A percentile compares a stretch with the other conserved stretches of the same genome.
Evolutionary conservation across 2,888 invertebrate genomes (phyloP).

Genomic region (Pecten maximus): DNA sequence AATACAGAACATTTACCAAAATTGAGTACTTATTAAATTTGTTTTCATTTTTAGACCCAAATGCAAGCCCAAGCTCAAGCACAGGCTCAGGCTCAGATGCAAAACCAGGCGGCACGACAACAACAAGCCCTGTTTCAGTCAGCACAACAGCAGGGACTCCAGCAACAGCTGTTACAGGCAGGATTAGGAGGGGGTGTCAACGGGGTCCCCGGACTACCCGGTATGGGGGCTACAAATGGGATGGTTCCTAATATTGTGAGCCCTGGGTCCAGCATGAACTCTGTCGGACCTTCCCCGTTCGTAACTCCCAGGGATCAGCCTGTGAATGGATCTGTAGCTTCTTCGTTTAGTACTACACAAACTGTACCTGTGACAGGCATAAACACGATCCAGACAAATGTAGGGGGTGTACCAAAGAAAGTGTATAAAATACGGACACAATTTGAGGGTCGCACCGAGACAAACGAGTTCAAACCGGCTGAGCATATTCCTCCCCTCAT

Average conservation of each 20-base stretch:
- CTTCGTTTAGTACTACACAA: slow-evolving; percentile 18
- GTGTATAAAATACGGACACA: slow-evolving; percentile 65
- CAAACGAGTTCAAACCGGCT: slow-evolving; percentile 58
- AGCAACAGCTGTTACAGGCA: slow-evolving; percentile 65
- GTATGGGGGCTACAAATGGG: slow-evolving; percentile 56
- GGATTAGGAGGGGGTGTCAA: slow-evolving; percentile 65
- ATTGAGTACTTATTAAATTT: background rate
- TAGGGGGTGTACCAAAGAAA: slow-evolving; percentile 57
- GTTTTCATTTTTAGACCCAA: slow-evolving; percentile 31
- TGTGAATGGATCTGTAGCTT: slow-evolving; percentile 44
- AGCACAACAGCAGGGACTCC: slow-evolving; percentile 59
- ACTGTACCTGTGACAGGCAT: slow-evolving; percentile 44
- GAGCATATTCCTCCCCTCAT: slow-evolving; percentile 38
- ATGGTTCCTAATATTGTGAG: slow-evolving; percentile 57
- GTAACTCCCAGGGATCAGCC: slow-evolving; percentile 47
- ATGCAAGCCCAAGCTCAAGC: slow-evolving; percentile 57
- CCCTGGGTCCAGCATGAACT: slow-evolving; percentile 63
- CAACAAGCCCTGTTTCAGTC: slow-evolving; percentile 64
- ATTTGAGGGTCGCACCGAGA: slow-evolving; percentile 66
- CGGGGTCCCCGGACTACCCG: slow-evolving; percentile 66
- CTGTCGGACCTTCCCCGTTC: slow-evolving; percentile 51
- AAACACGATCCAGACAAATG: slow-evolving; percentile 51
- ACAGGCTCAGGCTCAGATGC: slow-evolving; percentile 68
- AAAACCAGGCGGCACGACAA: slow-evolving; percentile 68
- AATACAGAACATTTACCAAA: too few relatives aligned